Percentiles rank a stretch among this genome's conserved stretches.
Evolutionary conservation across 2,888 invertebrate genomes (phyloP).

Genomic region (Bombylius major): DNA sequence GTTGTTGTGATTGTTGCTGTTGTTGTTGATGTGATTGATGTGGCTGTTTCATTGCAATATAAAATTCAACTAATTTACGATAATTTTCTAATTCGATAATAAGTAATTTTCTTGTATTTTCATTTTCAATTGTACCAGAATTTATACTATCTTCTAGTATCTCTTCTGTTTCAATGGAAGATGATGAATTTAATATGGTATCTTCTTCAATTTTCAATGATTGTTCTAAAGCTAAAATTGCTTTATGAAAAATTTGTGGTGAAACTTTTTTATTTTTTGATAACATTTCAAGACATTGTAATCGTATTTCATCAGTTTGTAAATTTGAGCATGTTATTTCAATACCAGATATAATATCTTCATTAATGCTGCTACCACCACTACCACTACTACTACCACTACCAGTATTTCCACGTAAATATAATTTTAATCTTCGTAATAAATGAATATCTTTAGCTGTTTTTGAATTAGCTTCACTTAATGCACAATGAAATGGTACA

Average conservation of each 20-base stretch:
- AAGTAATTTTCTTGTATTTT: conserved; percentile 8
- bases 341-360: conserved; percentile 28
- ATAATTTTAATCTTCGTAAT: conserved; percentile 59
- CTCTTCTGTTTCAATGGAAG: no score
- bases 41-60: conserved; percentile 23
- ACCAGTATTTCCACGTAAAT: background rate
- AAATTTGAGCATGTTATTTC: conserved; percentile 43
- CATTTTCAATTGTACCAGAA: background rate
- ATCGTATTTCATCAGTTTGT: conserved; percentile 56
- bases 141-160: no score
- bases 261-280: conserved; percentile 50
- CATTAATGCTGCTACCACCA: conserved; percentile 38
- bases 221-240: conserved; percentile 30
- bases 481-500: conserved; percentile 83
- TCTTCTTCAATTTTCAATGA: conserved; percentile 23
- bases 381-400: no score
- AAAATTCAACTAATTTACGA: conserved; percentile 28
- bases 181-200: background rate
- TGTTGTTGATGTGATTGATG: no score
- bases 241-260: conserved; percentile 45
- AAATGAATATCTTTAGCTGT: conserved; percentile 79
- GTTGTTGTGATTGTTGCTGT: no score
- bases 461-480: conserved; percentile 77
- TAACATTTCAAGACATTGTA: conserved; percentile 59
- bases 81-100: conserved; percentile 22